phyloP scores from a whole-genome alignment of 2,888 invertebrate species.

The Stenolophus ochropezus region DNA sequence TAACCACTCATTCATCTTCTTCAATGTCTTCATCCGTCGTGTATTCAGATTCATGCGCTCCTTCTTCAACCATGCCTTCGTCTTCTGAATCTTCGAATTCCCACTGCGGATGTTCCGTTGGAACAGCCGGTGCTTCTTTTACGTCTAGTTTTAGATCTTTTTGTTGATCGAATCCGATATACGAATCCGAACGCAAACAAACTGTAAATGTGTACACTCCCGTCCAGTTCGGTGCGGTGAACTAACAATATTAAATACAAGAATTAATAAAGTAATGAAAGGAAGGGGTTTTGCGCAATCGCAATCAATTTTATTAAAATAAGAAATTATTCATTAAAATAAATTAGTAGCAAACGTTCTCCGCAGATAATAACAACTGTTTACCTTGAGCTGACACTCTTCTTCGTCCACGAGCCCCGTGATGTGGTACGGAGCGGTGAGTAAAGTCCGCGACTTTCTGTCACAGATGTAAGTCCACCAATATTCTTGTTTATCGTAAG shows the following conservation, averaged over 20 bases:
- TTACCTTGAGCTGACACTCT: slow-evolving; percentile 90
- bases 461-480: slow-evolving; percentile 99
- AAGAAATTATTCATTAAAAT: no score
- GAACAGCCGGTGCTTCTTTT: slow-evolving; percentile 94
- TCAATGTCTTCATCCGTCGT: slow-evolving; percentile 82
- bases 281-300: neutral
- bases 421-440: slow-evolving; percentile 95
- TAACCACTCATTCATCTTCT: slow-evolving; percentile 70
- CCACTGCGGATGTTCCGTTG: slow-evolving; percentile 98
- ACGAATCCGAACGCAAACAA: slow-evolving; percentile 96
- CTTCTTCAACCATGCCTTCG: slow-evolving; percentile 76
- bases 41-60: slow-evolving; percentile 80
- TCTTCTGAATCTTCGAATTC: slow-evolving; percentile 96
- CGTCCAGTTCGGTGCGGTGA: slow-evolving; percentile 96
- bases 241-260: slow-evolving; percentile 71
- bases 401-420: slow-evolving; percentile 93
- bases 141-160: slow-evolving; percentile 98
- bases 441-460: slow-evolving; percentile 91
- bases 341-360: no score
- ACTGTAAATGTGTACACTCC: slow-evolving; percentile 95
- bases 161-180: slow-evolving; percentile 96
- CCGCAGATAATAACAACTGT: no score
- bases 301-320: no score
- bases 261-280: neutral
- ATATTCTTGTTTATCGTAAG: slow-evolving; percentile 97